Percentiles rank a stretch among this genome's conserved stretches.
These are phyloP conservation scores for Microhierax caerulescens DNA, from an alignment of 2,797 vertebrate species.

Conservation along the genomic window DNA sequence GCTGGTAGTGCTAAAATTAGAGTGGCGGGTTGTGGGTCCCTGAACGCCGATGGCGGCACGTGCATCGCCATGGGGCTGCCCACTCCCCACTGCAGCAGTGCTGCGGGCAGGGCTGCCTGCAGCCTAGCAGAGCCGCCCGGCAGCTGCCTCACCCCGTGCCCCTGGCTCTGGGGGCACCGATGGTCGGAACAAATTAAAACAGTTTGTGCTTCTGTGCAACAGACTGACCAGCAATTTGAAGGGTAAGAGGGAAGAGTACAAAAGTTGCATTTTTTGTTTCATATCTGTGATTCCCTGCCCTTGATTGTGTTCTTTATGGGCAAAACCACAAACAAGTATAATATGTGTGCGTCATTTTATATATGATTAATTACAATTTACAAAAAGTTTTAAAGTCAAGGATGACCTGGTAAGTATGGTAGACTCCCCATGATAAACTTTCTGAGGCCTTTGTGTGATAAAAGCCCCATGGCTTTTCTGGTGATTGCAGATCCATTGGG, in stretches of 20 bases:
- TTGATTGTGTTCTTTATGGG: neutral
- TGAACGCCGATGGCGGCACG: rapidly evolving
- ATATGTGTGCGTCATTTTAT: neutral
- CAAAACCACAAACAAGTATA: neutral
- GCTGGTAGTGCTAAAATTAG: neutral
- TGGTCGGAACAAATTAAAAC: rapidly evolving
- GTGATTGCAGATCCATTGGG: neutral
- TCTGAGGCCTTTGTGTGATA: neutral
- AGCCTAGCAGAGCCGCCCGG: neutral
- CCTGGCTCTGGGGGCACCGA: rapidly evolving
- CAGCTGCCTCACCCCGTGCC: rapidly evolving
- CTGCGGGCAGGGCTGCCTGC: neutral
- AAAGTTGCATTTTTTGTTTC: neutral
- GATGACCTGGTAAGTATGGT: neutral
- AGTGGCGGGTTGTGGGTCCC: neutral
- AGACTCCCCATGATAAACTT: neutral
- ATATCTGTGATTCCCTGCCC: neutral
- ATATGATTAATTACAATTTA: neutral
- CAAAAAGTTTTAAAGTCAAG: neutral
- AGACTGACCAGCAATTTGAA: rapidly evolving
- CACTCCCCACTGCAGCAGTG: rapidly evolving
- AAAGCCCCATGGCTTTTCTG: neutral
- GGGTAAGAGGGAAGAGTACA: rapidly evolving
- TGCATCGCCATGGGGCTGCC: rapidly evolving
- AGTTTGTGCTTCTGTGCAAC: neutral